A percentile compares a stretch with the other conserved stretches of the same genome.
Evolutionary conservation across 2,888 invertebrate species (phyloP).

Genomic region (Philhelius pedissequus): DNA sequence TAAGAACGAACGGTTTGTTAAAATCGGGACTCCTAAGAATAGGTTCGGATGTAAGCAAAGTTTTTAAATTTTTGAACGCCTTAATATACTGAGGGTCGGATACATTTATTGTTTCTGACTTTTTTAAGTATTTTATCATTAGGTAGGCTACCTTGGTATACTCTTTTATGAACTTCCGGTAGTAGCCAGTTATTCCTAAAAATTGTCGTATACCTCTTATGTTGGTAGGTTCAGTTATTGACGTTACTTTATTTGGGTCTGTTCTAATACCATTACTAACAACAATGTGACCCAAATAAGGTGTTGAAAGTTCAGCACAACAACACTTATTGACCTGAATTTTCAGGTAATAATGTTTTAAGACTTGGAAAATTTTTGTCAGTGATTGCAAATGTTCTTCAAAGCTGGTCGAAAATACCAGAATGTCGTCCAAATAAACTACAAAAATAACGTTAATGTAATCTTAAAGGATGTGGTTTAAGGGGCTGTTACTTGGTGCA

Average conservation of each 20-base stretch:
- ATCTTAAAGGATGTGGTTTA: no score
- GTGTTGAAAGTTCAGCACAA: conserved; percentile 5
- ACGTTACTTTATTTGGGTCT: conserved; percentile 70
- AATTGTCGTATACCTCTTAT: conserved; percentile 70
- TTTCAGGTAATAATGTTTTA: conserved; percentile 55
- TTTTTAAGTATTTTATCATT: conserved; percentile 49
- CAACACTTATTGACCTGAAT: conserved; percentile 33
- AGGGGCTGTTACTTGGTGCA: no score
- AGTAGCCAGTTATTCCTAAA: conserved; percentile 10
- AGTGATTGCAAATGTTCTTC: no score
- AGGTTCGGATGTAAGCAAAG: conserved; percentile 12
- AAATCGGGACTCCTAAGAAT: conserved; percentile 58
- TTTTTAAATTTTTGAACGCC: conserved; percentile 33
- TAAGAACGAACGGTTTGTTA: conserved; percentile 45
- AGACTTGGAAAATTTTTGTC: no score
- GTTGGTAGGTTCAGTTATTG: conserved; percentile 62
- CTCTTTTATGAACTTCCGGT: no score
- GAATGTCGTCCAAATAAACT: no score
- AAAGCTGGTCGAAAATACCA: no score
- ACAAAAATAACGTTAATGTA: no score
- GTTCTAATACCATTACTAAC: conserved; percentile 53
- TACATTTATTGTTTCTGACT: background rate
- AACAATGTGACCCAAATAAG: conserved; percentile 36
- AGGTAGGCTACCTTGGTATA: conserved; percentile 28
- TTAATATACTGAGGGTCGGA: conserved; percentile 10